A percentile compares a stretch with the other conserved stretches of the same genome.
phyloP scores from a whole-genome alignment of 2,113 vertebrate genomes.

The Corythornis madagascariensis region DNA sequence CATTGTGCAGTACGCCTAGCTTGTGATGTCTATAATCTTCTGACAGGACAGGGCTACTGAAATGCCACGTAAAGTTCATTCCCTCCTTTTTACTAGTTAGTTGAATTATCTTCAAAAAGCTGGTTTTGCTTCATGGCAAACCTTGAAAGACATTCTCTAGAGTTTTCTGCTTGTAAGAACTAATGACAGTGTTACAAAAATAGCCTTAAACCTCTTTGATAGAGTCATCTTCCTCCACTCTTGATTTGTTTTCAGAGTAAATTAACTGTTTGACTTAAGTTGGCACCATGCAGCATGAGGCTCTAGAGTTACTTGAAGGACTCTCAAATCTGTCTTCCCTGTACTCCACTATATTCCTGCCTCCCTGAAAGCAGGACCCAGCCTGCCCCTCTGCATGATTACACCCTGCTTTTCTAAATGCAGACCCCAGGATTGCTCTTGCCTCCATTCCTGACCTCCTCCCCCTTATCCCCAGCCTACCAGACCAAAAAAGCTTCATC shows the following conservation, averaged over 20 bases:
- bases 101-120: background rate
- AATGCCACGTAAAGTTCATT: constrained; percentile 36
- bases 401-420: background rate
- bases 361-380: background rate
- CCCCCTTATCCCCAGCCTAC: background rate
- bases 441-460: background rate
- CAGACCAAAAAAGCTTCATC: background rate
- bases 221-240: background rate
- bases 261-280: background rate
- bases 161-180: background rate
- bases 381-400: rapidly evolving
- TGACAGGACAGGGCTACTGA: constrained; percentile 8
- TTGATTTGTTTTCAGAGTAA: background rate
- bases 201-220: background rate
- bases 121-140: background rate
- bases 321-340: background rate
- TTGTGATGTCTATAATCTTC: constrained; percentile 38
- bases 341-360: rapidly evolving
- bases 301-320: background rate
- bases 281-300: background rate
- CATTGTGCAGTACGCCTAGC: background rate
- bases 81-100: background rate
- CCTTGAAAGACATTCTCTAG: background rate
- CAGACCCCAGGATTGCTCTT: background rate
- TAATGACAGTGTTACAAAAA: background rate